phyloP scores from a whole-genome alignment of 1,140 invertebrate species.

The Daktulosphaira vitifoliae region DNA sequence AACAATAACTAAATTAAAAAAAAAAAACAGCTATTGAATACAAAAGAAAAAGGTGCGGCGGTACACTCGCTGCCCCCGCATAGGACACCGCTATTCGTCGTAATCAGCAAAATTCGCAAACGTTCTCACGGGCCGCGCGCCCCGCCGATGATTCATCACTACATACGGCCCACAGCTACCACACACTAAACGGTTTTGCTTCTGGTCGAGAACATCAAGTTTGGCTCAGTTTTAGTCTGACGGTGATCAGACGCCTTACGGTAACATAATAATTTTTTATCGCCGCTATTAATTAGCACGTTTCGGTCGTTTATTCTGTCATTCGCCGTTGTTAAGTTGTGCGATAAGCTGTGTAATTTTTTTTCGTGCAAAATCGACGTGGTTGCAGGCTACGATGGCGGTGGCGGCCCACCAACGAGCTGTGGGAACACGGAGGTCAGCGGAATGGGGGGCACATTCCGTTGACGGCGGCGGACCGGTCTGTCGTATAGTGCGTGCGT shows the following conservation, averaged over 20 bases:
- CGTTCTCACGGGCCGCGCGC: not conserved
- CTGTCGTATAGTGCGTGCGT: conserved; percentile 15
- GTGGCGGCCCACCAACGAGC: conserved; percentile 28
- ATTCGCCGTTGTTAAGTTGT: too few relatives aligned
- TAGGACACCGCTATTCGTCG: not conserved
- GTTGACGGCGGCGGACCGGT: conserved; percentile 21
- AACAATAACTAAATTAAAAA: too few relatives aligned
- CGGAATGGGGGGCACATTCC: conserved; percentile 20
- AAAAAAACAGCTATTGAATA: too few relatives aligned
- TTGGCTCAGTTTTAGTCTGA: too few relatives aligned
- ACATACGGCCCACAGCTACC: not conserved
- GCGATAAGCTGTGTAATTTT: too few relatives aligned
- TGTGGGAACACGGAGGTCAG: conserved; percentile 24
- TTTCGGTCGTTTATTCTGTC: too few relatives aligned
- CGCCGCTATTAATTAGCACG: too few relatives aligned
- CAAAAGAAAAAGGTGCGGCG: too few relatives aligned
- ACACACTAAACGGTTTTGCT: not conserved
- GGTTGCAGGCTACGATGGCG: not conserved
- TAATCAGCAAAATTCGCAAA: not conserved
- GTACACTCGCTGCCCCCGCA: not conserved
- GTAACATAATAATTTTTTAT: too few relatives aligned
- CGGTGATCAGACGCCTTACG: too few relatives aligned
- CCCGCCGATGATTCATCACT: not conserved
- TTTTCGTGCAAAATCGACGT: not conserved
- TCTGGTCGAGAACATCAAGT: too few relatives aligned